A percentile compares a stretch with the other conserved stretches of the same genome.
Evolutionary conservation across 2,888 invertebrate genomes (phyloP).

Genomic region (Agrenia bidenticulata): DNA sequence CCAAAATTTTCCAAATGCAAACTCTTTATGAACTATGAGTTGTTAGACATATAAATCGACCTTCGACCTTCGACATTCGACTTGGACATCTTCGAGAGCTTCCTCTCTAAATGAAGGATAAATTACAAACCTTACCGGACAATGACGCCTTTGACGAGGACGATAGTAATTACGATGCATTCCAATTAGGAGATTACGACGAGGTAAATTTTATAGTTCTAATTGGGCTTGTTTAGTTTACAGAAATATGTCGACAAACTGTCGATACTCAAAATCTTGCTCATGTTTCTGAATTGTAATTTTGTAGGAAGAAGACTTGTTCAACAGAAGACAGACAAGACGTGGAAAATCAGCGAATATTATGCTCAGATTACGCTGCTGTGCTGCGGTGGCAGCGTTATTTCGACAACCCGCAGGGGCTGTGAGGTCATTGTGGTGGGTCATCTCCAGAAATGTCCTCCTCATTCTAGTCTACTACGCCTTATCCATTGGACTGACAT

Average conservation of each 20-base stretch:
- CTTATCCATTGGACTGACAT: slow-evolving; percentile 91
- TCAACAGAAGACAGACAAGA: background rate
- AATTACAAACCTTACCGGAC: background rate
- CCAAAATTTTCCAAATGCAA: no score
- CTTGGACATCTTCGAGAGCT: no score
- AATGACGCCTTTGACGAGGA: background rate
- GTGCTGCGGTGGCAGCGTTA: slow-evolving; percentile 35
- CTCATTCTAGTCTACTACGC: slow-evolving; percentile 82
- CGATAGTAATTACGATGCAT: no score
- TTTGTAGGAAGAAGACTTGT: slow-evolving; percentile 19
- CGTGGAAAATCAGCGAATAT: background rate
- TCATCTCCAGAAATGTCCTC: slow-evolving; percentile 54
- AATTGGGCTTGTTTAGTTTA: no score
- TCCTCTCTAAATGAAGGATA: no score
- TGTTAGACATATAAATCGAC: no score
- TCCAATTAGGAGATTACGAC: slow-evolving; percentile 17
- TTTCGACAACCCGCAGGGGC: slow-evolving; percentile 31
- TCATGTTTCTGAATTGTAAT: background rate
- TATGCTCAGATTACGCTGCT: slow-evolving; percentile 36
- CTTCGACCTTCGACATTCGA: no score
- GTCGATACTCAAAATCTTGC: no score
- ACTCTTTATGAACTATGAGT: no score
- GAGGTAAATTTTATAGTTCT: slow-evolving; percentile 14
- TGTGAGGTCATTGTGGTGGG: slow-evolving; percentile 46
- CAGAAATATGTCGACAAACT: no score